Base-by-base conservation (phyloP, 2,113 vertebrate genomes). In the Vanacampus margaritifer region DNA sequence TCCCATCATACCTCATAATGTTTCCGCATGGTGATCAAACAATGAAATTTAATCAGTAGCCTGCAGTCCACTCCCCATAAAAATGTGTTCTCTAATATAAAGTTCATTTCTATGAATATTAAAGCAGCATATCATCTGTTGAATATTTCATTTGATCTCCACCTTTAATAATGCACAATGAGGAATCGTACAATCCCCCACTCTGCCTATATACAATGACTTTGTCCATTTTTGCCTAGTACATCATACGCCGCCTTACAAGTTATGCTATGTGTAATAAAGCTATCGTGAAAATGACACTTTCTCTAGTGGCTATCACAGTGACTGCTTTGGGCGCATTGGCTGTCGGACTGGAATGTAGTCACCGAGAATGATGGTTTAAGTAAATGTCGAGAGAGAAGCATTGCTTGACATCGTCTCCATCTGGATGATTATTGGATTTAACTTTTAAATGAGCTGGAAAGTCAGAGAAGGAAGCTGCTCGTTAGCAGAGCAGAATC, bases 71-170 rank as follows among this genome's bases (percentile, higher is more conserved):
- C 79, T 79, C 80, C 86, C 76, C 85, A 89, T 91, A 89, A 90
- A 90, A 91, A 85, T 83, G 80, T 91, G 87, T 90, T 91, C 85
- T 83, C 84, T 90, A 88, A 89, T 91, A 89, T 88, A 90, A 92
- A 91, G 91, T 91, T 90, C 85, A 91, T 84, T 92, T 91, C 88
- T 90, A 92, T 90, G 87, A 91, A 92, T 91, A 91, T 92, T 91
- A 92, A 88, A 92, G 79, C 75, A 79, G 75, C 86, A 90, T 83
- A 90, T 90, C 80, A 89, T 90, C 81, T 81, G 79, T 86, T 92
- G 86, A 91, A 93, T 91, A 87, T 90, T 92, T 92, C 67, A 92
- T 92, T 86, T 86, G 85, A 88, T 89, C 85, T 88, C 82, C 77
- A 87, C 84, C 84, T 90, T 89, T 89, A 90, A 92, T 92, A 92